Percentiles rank a stretch among this genome's conserved stretches.
These are phyloP conservation scores for Psittacula echo DNA, from an alignment of 2,797 vertebrate genomes.

Conservation along the genomic window DNA sequence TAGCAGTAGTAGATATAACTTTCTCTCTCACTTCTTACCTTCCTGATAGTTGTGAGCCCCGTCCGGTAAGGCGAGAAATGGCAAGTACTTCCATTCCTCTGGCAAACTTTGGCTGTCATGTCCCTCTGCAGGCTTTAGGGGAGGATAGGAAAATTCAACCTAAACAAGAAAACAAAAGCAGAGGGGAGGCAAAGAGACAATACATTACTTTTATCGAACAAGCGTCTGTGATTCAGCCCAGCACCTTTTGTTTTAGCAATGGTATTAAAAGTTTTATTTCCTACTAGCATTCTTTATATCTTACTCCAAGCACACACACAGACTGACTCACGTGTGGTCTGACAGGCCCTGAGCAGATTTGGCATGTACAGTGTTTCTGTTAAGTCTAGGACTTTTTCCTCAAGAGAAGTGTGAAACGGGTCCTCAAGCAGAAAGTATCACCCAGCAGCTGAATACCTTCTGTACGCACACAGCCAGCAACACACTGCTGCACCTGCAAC, in stretches of 20 bases:
- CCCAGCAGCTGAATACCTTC: neutral
- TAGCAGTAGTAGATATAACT: neutral
- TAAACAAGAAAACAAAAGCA: conserved; percentile 18
- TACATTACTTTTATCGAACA: neutral
- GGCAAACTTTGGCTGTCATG: conserved; percentile 91
- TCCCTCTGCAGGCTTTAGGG: conserved; percentile 86
- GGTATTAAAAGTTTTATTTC: neutral
- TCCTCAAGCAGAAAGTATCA: neutral
- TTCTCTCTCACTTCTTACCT: conserved; percentile 76
- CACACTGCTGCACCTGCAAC: neutral
- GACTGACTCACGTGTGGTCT: neutral
- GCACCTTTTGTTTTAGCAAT: neutral
- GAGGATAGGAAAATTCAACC: conserved; percentile 97
- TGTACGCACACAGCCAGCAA: neutral
- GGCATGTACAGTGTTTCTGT: neutral
- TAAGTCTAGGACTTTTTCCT: neutral
- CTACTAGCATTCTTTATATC: neutral
- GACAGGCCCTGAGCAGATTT: neutral
- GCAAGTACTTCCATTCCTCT: conserved; percentile 95
- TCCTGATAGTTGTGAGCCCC: conserved; percentile 98
- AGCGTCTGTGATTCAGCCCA: neutral
- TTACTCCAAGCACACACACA: neutral
- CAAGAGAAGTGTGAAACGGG: neutral
- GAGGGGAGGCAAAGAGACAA: neutral
- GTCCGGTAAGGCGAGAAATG: conserved; percentile 94